Evolutionary conservation across 2,113 vertebrate genomes (phyloP), one percentile per base, ranked within the genome.

Genomic region (Piliocolobus tephrosceles): DNA sequence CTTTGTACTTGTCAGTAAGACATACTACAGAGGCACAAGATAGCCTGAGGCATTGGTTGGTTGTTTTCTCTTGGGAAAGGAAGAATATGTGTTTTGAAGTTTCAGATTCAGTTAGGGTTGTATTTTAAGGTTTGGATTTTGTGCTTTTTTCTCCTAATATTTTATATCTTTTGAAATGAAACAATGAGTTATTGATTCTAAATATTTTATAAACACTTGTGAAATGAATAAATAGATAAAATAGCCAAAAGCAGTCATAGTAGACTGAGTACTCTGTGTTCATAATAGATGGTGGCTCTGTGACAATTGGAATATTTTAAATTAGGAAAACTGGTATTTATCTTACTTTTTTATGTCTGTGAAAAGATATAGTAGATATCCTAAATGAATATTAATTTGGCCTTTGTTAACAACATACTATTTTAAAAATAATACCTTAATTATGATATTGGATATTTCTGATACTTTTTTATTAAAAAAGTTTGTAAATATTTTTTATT

Each of bases 91-190:
- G 84, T 88, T 84, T 87, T 96, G 16, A 84, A 82, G 20, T 88
- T 96, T 76, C 40, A 57, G 0, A 55, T 68, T 94, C 95, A 91
- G 4, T 80, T 79, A 73, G 30, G 25, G 22, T 61, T 85, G 3
- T 97, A 80, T 95, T 79, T 81, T 88, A 89, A 94, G 16, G 25
- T 86, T 82, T 78, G 3, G 45, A 66, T 75, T 64, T 64, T 94
- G 90, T 73, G 35, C 6, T 38, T 90, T 79, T 57, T 35, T 2
- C 30, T 4, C 20, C 93, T 79, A 75, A 2, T 70, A 52, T 61
- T 93, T 92, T 90, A 40, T 82, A 70, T 43, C n/a, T 84, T 95
- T 94, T 30, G 1, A 94, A 95, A 68, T 47, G 97, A 92, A 93
- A 73, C 2, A n/a, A 85, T 82, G 30, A 20, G 4, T 86, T 92